Evolutionary conservation across 2,888 invertebrate species (phyloP).

Genomic region (Drosophila mimica): DNA sequence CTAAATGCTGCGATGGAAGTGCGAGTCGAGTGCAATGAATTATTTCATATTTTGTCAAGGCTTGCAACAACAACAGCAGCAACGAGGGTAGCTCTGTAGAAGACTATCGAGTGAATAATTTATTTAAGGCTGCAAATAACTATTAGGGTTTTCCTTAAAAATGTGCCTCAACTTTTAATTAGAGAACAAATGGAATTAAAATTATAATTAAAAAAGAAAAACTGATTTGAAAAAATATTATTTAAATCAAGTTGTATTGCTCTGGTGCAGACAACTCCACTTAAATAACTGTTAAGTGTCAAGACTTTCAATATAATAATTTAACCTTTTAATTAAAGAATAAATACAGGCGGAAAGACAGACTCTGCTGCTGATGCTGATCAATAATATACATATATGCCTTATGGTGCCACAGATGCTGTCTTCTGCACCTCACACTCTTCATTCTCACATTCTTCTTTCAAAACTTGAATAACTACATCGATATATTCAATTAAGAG

Average conservation of each 20-base stretch:
- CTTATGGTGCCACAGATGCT: neutral
- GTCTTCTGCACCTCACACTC: neutral
- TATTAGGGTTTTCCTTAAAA: neutral
- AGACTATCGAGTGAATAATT: neutral
- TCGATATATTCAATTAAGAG: no score
- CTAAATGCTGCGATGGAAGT: neutral
- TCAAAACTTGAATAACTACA: no score
- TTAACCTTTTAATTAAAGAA: no score
- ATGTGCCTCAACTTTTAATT: neutral
- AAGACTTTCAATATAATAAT: no score
- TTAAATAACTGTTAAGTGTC: no score
- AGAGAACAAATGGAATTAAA: neutral
- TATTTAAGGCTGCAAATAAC: neutral
- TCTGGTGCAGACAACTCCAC: neutral
- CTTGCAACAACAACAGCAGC: neutral
- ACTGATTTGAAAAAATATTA: no score
- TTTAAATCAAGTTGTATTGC: neutral
- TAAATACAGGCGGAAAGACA: no score
- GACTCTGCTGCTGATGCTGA: neutral
- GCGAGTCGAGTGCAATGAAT: conserved; percentile 61
- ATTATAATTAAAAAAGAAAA: neutral
- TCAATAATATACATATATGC: neutral
- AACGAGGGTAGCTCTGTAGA: conserved; percentile 36
- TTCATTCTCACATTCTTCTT: neutral
- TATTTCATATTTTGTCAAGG: conserved; percentile 69